Percentiles rank a stretch among this genome's conserved stretches.
Conservation (phyloP, 2,113 vertebrate species). For the Okapia johnstoni region DNA sequence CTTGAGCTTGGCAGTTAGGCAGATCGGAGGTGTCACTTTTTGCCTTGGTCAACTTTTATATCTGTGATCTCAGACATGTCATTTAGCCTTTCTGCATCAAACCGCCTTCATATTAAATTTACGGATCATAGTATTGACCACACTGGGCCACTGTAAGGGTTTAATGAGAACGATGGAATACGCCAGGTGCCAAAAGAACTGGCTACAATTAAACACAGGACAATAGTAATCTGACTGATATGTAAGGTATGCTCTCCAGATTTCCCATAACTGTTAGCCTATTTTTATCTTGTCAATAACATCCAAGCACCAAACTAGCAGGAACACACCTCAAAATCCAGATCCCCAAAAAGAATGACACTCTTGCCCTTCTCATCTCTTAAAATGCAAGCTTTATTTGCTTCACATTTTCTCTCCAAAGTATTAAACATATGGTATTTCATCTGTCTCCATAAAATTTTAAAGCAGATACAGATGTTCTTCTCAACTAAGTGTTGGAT, state of each 20-base stretch:
- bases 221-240: neutral
- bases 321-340: neutral
- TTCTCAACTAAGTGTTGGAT: conserved; percentile 20
- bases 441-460: conserved; percentile 51
- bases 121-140: neutral
- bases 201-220: neutral
- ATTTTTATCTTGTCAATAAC: neutral
- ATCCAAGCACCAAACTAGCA: neutral
- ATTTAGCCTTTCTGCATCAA: neutral
- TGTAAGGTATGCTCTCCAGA: neutral
- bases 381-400: conserved; percentile 52
- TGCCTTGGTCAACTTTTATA: neutral
- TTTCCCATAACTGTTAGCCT: neutral
- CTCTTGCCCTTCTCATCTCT: conserved; percentile 41
- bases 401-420: conserved; percentile 47
- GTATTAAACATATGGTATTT: conserved; percentile 56
- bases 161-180: neutral
- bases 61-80: neutral
- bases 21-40: neutral
- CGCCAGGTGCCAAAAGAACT: neutral
- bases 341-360: neutral
- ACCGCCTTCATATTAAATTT: neutral
- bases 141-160: neutral
- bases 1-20: neutral
- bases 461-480: conserved; percentile 64